Percentiles rank a stretch among this genome's conserved stretches.
Evolutionary conservation across 2,888 invertebrate species (phyloP).

Genomic region (Linyphia triangularis): DNA sequence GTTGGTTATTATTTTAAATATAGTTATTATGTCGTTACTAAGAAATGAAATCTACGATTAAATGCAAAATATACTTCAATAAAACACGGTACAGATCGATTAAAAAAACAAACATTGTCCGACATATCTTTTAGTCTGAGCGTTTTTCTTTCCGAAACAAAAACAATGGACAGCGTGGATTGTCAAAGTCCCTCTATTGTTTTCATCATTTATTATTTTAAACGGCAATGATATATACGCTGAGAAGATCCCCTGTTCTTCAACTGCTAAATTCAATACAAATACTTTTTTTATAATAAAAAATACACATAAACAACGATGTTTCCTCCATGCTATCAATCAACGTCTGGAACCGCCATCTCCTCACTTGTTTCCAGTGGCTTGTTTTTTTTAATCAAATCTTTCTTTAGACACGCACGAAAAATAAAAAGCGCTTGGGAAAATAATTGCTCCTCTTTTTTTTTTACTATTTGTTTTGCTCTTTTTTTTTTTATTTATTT

Average conservation of each 20-base stretch:
- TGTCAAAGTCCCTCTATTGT: no score
- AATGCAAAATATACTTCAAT: no score
- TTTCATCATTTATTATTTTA: no score
- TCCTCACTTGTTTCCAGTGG: slow-evolving; percentile 28
- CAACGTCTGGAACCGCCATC: slow-evolving; percentile 43
- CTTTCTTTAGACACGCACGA: slow-evolving; percentile 19
- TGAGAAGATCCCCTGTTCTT: neutral
- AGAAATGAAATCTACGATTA: no score
- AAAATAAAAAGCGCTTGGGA: slow-evolving; percentile 30
- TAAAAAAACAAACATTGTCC: no score
- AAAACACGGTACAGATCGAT: no score
- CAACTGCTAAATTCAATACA: slow-evolving; percentile 2
- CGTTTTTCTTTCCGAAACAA: no score
- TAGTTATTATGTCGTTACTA: no score
- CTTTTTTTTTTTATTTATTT: slow-evolving; percentile 27
- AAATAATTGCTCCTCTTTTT: slow-evolving; percentile 44
- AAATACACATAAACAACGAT: slow-evolving; percentile 10
- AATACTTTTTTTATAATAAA: slow-evolving; percentile 22
- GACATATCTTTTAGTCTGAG: no score
- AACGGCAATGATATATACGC: neutral
- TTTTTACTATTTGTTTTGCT: neutral
- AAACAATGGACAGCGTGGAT: no score
- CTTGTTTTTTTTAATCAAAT: slow-evolving; percentile 25
- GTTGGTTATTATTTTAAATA: no score
- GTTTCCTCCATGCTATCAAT: slow-evolving; percentile 28